These are phyloP conservation scores for Yasuhikotakia modesta DNA, from an alignment of 2,797 vertebrate genomes.

Conservation along the genomic window DNA sequence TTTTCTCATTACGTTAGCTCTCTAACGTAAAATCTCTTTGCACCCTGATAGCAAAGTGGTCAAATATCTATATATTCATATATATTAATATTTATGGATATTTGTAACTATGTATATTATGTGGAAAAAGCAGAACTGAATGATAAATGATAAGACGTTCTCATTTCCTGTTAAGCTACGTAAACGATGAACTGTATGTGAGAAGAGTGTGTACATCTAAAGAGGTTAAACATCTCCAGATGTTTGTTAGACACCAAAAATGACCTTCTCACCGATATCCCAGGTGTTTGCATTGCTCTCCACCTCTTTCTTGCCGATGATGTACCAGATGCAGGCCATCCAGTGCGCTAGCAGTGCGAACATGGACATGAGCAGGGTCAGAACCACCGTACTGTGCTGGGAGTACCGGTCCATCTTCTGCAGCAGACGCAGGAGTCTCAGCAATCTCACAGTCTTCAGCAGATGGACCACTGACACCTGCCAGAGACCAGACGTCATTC, in stretches of 20 bases:
- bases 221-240: background rate
- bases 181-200: too few species aligned
- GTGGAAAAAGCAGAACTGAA: too few species aligned
- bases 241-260: too few species aligned
- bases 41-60: too few species aligned
- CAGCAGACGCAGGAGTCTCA: slow-evolving; percentile 90
- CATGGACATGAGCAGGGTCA: slow-evolving; percentile 97
- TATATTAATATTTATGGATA: too few species aligned
- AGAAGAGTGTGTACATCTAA: too few species aligned
- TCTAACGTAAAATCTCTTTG: too few species aligned
- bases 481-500: slow-evolving; percentile 18
- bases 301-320: slow-evolving; percentile 97
- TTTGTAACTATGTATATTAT: too few species aligned
- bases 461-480: slow-evolving; percentile 97
- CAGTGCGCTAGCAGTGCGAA: slow-evolving; percentile 96
- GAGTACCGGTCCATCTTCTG: slow-evolving; percentile 98
- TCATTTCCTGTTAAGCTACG: too few species aligned
- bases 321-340: slow-evolving; percentile 99
- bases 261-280: slow-evolving; percentile 88
- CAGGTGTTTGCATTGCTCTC: slow-evolving; percentile 89
- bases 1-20: too few species aligned
- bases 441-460: slow-evolving; percentile 91
- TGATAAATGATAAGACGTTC: too few species aligned
- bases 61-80: too few species aligned
- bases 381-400: slow-evolving; percentile 94